These are phyloP conservation scores for Pseudochromis fuscus DNA, from an alignment of 2,797 vertebrate species.

Conservation along the genomic window DNA sequence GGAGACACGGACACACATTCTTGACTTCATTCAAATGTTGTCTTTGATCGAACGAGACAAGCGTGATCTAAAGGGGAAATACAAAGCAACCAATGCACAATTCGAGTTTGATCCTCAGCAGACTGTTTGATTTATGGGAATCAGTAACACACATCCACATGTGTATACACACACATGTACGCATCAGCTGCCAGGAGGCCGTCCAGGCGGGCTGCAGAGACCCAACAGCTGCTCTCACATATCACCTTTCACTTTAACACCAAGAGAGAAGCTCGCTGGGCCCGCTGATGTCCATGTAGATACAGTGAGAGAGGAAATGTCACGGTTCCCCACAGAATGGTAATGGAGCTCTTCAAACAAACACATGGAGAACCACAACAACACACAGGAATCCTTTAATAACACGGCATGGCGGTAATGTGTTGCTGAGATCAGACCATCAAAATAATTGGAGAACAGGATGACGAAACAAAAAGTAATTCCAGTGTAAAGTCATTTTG, in stretches of 20 bases:
- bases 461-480: slow-evolving; percentile 18
- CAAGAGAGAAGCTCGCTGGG: slow-evolving; percentile 19
- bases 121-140: slow-evolving; percentile 43
- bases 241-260: slow-evolving; percentile 59
- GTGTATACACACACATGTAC: slow-evolving; percentile 24
- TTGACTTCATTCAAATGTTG: background rate
- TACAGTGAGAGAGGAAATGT: slow-evolving; percentile 62
- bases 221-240: slow-evolving; percentile 68
- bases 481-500: slow-evolving; percentile 9
- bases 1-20: background rate
- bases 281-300: slow-evolving; percentile 50
- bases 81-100: background rate
- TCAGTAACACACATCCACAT: slow-evolving; percentile 34
- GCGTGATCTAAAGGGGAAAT: background rate
- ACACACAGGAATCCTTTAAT: slow-evolving; percentile 45
- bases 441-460: slow-evolving; percentile 23
- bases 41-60: background rate
- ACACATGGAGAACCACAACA: slow-evolving; percentile 36
- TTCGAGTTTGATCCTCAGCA: slow-evolving; percentile 9
- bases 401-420: background rate
- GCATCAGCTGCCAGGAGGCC: slow-evolving; percentile 47
- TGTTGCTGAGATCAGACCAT: background rate
- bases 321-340: slow-evolving; percentile 48
- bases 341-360: slow-evolving; percentile 55
- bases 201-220: slow-evolving; percentile 28